Conservation (phyloP, 2,113 vertebrate genomes). For the Machaerirhynchus nigripectus region DNA sequence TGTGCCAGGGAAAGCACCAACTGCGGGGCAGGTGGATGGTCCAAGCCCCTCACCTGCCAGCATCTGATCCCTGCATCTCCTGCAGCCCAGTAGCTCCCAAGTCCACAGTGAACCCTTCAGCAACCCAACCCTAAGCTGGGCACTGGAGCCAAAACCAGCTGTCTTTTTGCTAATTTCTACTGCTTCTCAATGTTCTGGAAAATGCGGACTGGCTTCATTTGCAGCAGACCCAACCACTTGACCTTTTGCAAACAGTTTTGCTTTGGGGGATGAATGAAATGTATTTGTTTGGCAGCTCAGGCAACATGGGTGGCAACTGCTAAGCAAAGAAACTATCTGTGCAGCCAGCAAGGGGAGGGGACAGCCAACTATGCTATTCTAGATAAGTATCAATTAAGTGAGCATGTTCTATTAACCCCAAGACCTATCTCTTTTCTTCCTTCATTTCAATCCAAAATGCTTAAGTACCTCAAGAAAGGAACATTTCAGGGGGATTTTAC, state of each 20-base stretch:
- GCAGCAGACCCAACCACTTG: not conserved
- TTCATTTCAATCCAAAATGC: not conserved
- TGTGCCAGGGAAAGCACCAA: not conserved
- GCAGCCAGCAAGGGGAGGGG: not conserved
- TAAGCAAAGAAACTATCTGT: slow-evolving; percentile 3
- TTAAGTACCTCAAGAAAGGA: not conserved
- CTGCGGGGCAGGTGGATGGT: accelerated
- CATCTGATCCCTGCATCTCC: not conserved
- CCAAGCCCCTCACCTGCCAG: not conserved
- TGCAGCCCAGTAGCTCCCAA: not conserved
- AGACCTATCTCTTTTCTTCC: not conserved
- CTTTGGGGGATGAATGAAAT: not conserved
- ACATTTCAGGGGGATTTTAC: not conserved
- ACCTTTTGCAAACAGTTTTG: slow-evolving; percentile 7
- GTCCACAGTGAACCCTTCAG: not conserved
- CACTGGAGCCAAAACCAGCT: not conserved
- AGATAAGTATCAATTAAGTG: slow-evolving; percentile 11
- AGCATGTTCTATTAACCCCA: not conserved
- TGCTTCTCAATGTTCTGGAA: not conserved
- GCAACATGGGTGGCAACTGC: not conserved
- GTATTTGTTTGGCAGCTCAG: not conserved
- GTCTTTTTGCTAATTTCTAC: not conserved
- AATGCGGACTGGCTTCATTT: not conserved
- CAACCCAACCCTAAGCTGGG: not conserved
- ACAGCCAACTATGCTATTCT: not conserved